Percentiles rank a stretch among this genome's conserved stretches.
Evolutionary conservation across 2,113 vertebrate species (phyloP).

Genomic region (Atrichornis clamosus): DNA sequence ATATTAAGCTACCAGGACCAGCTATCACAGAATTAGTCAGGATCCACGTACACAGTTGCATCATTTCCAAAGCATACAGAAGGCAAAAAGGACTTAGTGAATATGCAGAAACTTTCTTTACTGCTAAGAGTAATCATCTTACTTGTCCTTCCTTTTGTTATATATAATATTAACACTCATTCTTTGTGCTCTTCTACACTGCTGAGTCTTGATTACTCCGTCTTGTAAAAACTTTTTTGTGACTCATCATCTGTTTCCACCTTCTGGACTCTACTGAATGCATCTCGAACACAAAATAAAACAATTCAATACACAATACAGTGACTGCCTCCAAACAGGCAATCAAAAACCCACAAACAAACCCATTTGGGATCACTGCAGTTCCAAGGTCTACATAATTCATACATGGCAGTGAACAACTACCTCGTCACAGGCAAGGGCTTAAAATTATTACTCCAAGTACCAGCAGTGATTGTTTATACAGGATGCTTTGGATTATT

Average conservation of each 20-base stretch:
- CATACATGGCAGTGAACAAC: fast-evolving
- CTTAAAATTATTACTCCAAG: background rate
- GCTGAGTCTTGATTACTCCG: background rate
- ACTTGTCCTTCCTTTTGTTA: background rate
- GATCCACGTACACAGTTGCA: background rate
- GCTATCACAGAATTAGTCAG: background rate
- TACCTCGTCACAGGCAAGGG: background rate
- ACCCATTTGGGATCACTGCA: background rate
- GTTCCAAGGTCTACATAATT: background rate
- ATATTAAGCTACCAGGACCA: background rate
- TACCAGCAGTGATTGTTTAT: background rate
- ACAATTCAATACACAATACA: background rate
- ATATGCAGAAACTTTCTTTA: background rate
- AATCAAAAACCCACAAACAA: background rate
- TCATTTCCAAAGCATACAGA: background rate
- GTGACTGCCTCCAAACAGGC: background rate
- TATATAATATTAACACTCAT: background rate
- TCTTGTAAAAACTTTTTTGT: background rate
- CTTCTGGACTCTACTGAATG: background rate
- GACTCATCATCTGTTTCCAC: background rate
- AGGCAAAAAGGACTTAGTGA: background rate
- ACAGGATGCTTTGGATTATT: background rate
- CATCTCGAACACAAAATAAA: background rate
- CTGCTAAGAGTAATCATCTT: background rate
- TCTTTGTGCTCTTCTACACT: background rate